Evolutionary conservation across 2,888 invertebrate species (phyloP).

Genomic region (Caenorhabditis sinica): DNA sequence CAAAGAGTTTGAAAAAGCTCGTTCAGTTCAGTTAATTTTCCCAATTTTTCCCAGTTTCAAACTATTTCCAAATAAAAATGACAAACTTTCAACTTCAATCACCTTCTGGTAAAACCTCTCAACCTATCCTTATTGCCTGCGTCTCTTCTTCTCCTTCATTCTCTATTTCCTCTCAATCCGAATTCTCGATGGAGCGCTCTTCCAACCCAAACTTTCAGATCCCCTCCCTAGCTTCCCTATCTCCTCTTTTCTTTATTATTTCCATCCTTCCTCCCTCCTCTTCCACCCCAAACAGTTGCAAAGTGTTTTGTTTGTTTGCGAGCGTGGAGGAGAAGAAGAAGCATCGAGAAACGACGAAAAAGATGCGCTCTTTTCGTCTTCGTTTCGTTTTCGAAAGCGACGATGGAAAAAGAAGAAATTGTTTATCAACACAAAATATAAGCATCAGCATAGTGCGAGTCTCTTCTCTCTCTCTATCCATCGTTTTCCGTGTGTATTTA

Average conservation of each 20-base stretch:
- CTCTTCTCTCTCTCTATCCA: background rate
- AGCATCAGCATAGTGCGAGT: conserved; percentile 1
- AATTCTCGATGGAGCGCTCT: too few relatives aligned
- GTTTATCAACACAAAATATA: conserved; percentile 59
- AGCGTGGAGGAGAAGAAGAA: conserved; percentile 12
- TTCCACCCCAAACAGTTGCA: conserved; percentile 49
- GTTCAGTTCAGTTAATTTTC: too few relatives aligned
- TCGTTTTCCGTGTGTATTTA: conserved; percentile 37
- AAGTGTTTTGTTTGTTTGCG: conserved; percentile 46
- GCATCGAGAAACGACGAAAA: conserved; percentile 38
- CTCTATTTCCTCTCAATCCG: too few relatives aligned
- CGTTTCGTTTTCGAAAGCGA: background rate
- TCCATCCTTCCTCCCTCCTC: background rate
- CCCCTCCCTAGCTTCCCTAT: background rate
- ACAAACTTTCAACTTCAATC: too few relatives aligned
- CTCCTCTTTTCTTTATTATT: background rate
- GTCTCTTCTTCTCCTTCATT: too few relatives aligned
- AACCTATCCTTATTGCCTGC: too few relatives aligned
- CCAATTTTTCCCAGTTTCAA: too few relatives aligned
- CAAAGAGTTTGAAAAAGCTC: too few relatives aligned
- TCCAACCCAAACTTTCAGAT: background rate
- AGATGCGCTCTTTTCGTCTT: conserved; percentile 35
- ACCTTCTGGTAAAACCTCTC: too few relatives aligned
- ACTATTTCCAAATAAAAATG: too few relatives aligned
- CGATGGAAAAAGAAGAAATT: too few relatives aligned